Evolutionary conservation across 2,888 invertebrate species (phyloP), one percentile per base, ranked within the genome.

Genomic region (Tetramorium bicarinatum): DNA sequence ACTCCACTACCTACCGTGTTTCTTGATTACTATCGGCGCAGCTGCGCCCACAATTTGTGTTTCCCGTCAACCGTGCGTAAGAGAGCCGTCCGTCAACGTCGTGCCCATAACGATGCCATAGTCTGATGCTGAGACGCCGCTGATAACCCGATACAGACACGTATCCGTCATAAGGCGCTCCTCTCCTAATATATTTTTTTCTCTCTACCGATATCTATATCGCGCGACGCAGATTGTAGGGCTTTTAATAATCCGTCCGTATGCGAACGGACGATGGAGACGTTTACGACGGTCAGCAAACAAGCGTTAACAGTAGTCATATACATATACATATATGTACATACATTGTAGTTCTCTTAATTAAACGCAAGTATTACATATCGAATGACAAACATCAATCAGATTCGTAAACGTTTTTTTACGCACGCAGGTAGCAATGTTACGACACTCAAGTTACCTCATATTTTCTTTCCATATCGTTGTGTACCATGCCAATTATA

Each of bases 11-110:
- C 91, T 91, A 92, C 92, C 92, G 92, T 93, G 93, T 93, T 91
- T 89, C 93, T 93, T 93, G 94, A 94, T 94, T 93, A 92, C 93
- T 93, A 94, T 94, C 94, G 92, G 93, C 91, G 91, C 93, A 94
- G 94, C 94, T 94, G 94, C 94, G 93, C 93, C 94, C 93, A 90
- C 90, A 91, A 91, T 91, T 91, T 91, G 91, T 91, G 91, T 91
- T 91, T 87, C 91, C 91, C 89, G 91, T 91, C 91, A 91, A 89
- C 89, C 90, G 87, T 91, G 92, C 91, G 92, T 93, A 94, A 94
- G 93, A 93, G 93, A 94, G 92, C 93, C 93, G 93, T 94, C 93
- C 93, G 93, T 94, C 94, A 94, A 94, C 92, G 94, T 94, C 94
- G 91, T 85, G 88, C 87, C 89, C 91, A 91, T 92, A 92, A 90